Conservation (phyloP, 2,113 vertebrate genomes). For the Harpagus bidentatus region DNA sequence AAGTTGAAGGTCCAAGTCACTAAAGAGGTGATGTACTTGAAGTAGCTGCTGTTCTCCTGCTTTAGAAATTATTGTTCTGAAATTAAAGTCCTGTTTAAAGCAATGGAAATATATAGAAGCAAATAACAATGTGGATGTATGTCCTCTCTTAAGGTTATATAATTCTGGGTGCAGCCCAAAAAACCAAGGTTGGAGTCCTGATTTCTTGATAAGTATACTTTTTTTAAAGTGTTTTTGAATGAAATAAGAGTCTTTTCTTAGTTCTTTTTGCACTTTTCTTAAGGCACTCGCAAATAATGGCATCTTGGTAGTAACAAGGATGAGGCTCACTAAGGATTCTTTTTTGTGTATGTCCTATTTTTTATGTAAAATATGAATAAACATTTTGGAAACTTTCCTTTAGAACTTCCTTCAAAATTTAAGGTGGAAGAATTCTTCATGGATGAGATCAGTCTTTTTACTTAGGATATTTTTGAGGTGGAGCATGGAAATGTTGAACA, state of each 20-base stretch:
- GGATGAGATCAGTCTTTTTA: constrained; percentile 5
- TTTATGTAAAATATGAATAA: neutral
- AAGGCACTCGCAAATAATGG: neutral
- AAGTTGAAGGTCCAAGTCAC: neutral
- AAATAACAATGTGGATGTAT: neutral
- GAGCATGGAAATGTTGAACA: neutral
- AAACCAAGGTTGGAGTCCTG: neutral
- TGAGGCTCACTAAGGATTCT: neutral
- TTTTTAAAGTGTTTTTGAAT: neutral
- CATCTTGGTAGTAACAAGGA: neutral
- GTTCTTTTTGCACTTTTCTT: neutral
- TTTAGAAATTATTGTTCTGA: neutral
- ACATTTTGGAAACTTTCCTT: neutral
- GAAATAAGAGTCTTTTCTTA: neutral
- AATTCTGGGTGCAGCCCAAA: neutral
- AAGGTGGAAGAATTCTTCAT: neutral
- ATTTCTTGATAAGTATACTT: neutral
- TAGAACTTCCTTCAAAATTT: neutral
- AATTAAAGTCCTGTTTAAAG: neutral
- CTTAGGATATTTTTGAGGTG: neutral
- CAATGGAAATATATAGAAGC: neutral
- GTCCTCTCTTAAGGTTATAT: neutral
- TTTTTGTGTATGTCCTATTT: neutral
- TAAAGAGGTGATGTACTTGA: neutral
- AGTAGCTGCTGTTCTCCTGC: neutral